phyloP scores from a whole-genome alignment of 2,797 vertebrate species.

The Cuculus canorus region DNA sequence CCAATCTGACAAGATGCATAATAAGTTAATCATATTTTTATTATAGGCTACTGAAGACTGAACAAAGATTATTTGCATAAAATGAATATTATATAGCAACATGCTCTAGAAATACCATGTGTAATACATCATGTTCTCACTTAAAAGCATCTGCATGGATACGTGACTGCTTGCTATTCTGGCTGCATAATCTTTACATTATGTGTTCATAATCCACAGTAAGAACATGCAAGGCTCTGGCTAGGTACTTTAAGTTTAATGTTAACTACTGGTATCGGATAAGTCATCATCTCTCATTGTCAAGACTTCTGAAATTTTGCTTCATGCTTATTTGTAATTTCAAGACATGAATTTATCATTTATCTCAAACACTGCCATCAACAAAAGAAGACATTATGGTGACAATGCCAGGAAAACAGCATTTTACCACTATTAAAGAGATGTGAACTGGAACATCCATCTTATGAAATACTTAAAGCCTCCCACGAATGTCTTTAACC shows the following conservation, averaged over 20 bases:
- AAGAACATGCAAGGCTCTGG: not conserved
- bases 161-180: not conserved
- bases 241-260: not conserved
- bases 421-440: not conserved
- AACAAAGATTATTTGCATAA: not conserved
- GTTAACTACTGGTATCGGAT: not conserved
- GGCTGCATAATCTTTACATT: not conserved
- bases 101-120: not conserved
- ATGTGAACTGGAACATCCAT: not conserved
- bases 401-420: not conserved
- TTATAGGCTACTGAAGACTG: not conserved
- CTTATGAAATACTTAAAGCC: not conserved
- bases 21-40: not conserved
- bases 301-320: not conserved
- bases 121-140: not conserved
- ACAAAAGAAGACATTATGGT: not conserved
- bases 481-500: not conserved
- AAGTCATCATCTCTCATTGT: not conserved
- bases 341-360: not conserved
- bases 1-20: slow-evolving; percentile 83
- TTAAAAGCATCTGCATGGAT: not conserved
- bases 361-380: not conserved
- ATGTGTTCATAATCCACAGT: not conserved
- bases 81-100: not conserved
- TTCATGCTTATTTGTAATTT: not conserved